Percentiles rank a stretch among this genome's conserved stretches.
Conservation (phyloP, 2,797 vertebrate genomes). For the Propithecus deckenii region DNA sequence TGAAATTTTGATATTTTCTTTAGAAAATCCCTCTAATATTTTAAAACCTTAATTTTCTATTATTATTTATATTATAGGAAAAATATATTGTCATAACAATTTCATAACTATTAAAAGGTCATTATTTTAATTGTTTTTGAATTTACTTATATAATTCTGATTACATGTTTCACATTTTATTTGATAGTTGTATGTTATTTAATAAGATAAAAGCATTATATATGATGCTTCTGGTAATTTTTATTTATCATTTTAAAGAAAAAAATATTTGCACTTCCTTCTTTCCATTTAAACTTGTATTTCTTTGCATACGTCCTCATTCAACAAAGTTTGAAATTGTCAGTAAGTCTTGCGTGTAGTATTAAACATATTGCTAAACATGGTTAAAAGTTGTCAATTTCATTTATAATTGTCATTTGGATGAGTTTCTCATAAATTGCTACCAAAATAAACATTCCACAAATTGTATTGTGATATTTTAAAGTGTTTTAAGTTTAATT, state of each 20-base stretch:
- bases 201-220: background rate
- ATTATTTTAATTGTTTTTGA: background rate
- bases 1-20: background rate
- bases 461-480: background rate
- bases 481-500: background rate
- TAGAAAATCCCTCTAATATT: background rate
- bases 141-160: background rate
- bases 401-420: background rate
- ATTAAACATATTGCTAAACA: background rate
- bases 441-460: background rate
- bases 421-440: background rate
- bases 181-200: background rate
- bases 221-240: background rate
- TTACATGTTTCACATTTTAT: background rate
- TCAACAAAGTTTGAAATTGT: background rate
- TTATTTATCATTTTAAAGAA: background rate
- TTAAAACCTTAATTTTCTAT: background rate
- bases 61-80: background rate
- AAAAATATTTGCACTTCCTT: background rate
- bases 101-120: background rate
- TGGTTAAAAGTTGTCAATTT: background rate
- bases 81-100: background rate
- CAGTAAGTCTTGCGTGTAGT: background rate
- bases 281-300: background rate
- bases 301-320: background rate